Percentiles rank a stretch among this genome's conserved stretches.
Evolutionary conservation across 2,888 invertebrate genomes (phyloP).

Genomic region (Perithous albicinctus): DNA sequence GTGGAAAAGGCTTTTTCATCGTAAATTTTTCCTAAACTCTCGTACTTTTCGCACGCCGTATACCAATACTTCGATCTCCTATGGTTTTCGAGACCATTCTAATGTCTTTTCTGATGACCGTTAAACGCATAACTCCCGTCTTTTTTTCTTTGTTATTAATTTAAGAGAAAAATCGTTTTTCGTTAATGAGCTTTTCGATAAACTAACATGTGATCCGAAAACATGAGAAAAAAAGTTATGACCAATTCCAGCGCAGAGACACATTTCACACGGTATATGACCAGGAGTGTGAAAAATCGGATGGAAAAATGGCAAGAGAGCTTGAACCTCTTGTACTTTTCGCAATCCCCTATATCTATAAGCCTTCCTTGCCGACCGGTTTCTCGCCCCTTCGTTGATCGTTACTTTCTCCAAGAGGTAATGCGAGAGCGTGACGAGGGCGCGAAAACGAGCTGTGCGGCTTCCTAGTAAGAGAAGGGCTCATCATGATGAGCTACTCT

Average conservation of each 20-base stretch:
- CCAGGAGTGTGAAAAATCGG: conserved; percentile 27
- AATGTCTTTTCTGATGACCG: no score
- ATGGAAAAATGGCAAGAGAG: conserved; percentile 27
- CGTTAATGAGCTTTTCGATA: no score
- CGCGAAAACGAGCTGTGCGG: conserved; percentile 24
- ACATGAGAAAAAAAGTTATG: no score
- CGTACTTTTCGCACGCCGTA: background rate
- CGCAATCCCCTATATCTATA: conserved; percentile 3
- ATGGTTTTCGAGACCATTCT: no score
- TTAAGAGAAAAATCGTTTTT: no score
- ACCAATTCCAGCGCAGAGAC: no score
- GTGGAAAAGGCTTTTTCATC: background rate
- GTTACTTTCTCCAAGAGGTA: conserved; percentile 15
- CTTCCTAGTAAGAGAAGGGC: background rate
- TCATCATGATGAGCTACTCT: background rate
- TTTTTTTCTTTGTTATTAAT: no score
- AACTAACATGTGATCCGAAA: no score
- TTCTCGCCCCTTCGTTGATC: conserved; percentile 4
- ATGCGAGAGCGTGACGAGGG: conserved; percentile 40
- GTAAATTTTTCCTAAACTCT: background rate
- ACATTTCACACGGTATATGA: background rate
- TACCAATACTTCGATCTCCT: no score
- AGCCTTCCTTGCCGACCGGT: background rate
- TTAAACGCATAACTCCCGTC: no score
- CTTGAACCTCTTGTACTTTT: conserved; percentile 13